Evolutionary conservation across 2,113 vertebrate species (phyloP), one percentile per base, ranked within the genome.

Genomic region (Scopus umbretta): DNA sequence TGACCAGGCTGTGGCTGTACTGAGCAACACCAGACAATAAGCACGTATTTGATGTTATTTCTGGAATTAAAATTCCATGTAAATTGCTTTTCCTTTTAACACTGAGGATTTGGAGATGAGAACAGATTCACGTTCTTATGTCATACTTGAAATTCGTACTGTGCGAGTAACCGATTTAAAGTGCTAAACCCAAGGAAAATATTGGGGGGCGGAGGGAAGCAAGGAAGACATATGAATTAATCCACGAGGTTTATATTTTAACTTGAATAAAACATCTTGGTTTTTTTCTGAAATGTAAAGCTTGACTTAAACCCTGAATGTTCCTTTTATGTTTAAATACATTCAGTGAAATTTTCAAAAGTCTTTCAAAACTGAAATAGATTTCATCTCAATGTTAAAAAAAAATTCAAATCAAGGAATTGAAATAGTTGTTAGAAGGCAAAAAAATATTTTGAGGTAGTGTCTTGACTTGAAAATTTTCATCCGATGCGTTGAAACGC

Each of bases 181-280:
- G 53, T 26, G 74, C 45, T 73, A 53, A 85, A 40, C 13, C 23
- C n/a, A n/a, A 47, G 38, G n/a, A 32, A 61, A 73, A 61, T 36
- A 22, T 36, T 13, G 27, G 0, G 2, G 4, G 25, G 13, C 17
- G 22, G 25, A 6, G 21, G 22, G 25, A 6, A 18, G 40, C 0
- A 3, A 27, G 65, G 21, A 19, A 27, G 47, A 47, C 45, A 7
- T 13, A 21, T n/a, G 34, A 80, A 73, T 73, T 80, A 53, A 52
- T n/a, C 67, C 23, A 9, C 6, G 34, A 30, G n/a, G 8, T 80
- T 80, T 80, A 3, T n/a, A 45, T 80, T n/a, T 45, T 73, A 59
- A 38, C 34, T 59, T 34, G 74, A 58, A 66, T 38, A 43, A 73
- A 79, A 34, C 32, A 52, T 36, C 14, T 63, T 65, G 16, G n/a